Base-by-base conservation (phyloP, 2,113 vertebrate genomes). In the Rhinoderma darwinii region DNA sequence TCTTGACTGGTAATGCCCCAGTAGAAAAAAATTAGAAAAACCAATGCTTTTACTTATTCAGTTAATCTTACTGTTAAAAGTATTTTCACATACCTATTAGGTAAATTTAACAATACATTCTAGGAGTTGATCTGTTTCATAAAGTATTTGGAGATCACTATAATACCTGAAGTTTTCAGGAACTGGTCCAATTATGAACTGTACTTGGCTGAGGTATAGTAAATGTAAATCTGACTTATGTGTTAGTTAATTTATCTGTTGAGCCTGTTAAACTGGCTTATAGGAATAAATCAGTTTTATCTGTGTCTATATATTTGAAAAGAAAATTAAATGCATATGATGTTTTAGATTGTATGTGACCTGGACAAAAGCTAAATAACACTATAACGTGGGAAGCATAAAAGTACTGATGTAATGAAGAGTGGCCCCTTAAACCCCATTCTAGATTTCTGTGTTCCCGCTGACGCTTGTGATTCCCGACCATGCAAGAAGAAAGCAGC, bases 261-360 rank as follows among this genome's bases (percentile, higher is more conserved):
- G 56, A 68, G 56, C 63, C 59, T 82, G 39, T 66, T 43, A 68
- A 82, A 66, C 80, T 20, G 80, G n/a, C 41, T 82, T 82, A 41
- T 20, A 66, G n/a, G 10, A 82, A 82, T 82, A 82, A 82, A 82
- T 82, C 80, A 68, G 41, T 82, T 27, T 32, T 66, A 82, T 82
- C n/a, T 44, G 25, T 68, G 32, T 66, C 56, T 59, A n/a, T 63
- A 82, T 82, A 80, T 37, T 15, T n/a, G 44, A 54, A 66, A 43
- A 25, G 37, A 66, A 82, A 82, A 82, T 66, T 30, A 54, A 68
- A 68, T 32, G 30, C 80, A 82, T 20, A 68, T 66, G 80, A 68
- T 30, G n/a, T 8, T 66, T 41, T 63, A 51, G 8, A 76, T 4
- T n/a, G 14, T 76, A 47, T 76, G 22, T n/a, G 74, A 30, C n/a